phyloP scores from a whole-genome alignment of 2,113 vertebrate genomes.

The Lichenostomus cassidix region DNA sequence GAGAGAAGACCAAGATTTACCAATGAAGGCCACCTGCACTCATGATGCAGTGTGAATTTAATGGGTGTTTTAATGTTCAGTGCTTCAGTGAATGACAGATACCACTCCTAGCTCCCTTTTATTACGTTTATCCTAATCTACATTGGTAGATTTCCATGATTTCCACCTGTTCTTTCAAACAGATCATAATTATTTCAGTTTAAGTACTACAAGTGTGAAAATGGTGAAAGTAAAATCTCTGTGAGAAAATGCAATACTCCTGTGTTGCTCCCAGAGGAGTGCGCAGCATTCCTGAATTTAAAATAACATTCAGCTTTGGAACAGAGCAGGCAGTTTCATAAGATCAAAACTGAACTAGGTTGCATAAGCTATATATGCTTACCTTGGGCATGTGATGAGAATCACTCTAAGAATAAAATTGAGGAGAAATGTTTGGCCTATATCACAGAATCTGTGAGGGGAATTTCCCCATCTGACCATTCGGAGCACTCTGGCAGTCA shows the following conservation, averaged over 20 bases:
- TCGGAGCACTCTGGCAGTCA: neutral
- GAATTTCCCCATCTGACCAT: neutral
- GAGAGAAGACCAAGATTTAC: neutral
- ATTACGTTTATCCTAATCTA: neutral
- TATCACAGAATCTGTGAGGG: neutral
- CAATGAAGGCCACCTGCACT: neutral
- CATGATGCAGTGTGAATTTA: neutral
- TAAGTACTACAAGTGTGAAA: neutral
- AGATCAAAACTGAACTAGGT: neutral
- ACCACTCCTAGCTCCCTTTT: neutral
- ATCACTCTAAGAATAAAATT: neutral
- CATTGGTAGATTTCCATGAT: neutral
- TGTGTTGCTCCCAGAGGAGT: neutral
- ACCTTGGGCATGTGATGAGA: neutral
- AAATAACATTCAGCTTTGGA: neutral
- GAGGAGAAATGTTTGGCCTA: neutral
- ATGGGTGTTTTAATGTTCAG: neutral
- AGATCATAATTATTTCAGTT: neutral
- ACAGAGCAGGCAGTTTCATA: neutral
- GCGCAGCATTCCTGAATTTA: neutral
- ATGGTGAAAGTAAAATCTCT: neutral
- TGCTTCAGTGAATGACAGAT: neutral
- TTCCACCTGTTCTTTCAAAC: neutral
- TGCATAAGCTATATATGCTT: neutral
- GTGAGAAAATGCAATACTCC: neutral